These are phyloP conservation scores for Brachionus paranguensis DNA, from an alignment of 1,140 invertebrate species.

Conservation along the genomic window DNA sequence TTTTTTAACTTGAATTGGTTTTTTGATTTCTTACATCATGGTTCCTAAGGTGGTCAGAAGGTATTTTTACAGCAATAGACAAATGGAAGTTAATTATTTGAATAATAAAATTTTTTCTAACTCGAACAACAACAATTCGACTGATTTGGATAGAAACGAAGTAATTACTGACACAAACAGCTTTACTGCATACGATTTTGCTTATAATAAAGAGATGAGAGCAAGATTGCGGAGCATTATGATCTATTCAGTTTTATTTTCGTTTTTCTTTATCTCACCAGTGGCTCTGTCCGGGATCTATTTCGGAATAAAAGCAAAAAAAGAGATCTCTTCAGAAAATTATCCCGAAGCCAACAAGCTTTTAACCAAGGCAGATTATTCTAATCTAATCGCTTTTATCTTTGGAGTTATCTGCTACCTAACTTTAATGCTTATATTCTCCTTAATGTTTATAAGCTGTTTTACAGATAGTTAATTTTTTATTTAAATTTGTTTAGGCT, in stretches of 20 bases:
- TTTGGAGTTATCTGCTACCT: background rate
- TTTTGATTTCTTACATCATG: background rate
- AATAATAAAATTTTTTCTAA: background rate
- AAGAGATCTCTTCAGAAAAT: background rate
- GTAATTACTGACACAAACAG: background rate
- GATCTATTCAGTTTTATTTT: background rate
- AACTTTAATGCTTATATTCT: background rate
- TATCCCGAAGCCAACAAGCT: background rate
- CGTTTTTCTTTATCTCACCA: background rate
- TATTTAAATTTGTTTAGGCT: background rate
- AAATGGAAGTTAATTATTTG: background rate
- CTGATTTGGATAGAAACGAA: background rate
- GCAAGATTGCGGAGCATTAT: background rate
- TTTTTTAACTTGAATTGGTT: background rate
- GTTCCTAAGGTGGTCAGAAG: background rate
- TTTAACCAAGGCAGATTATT: constrained; percentile 7
- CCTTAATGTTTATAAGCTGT: background rate
- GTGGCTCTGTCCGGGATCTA: background rate
- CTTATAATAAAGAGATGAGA: constrained; percentile 6
- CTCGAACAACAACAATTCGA: background rate
- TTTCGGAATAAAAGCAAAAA: background rate
- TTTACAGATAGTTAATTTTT: background rate
- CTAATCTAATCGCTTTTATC: constrained; percentile 8
- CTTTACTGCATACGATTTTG: background rate
- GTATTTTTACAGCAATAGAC: background rate